These are phyloP conservation scores for Albula goreensis DNA, from an alignment of 2,113 vertebrate genomes.

Conservation along the genomic window DNA sequence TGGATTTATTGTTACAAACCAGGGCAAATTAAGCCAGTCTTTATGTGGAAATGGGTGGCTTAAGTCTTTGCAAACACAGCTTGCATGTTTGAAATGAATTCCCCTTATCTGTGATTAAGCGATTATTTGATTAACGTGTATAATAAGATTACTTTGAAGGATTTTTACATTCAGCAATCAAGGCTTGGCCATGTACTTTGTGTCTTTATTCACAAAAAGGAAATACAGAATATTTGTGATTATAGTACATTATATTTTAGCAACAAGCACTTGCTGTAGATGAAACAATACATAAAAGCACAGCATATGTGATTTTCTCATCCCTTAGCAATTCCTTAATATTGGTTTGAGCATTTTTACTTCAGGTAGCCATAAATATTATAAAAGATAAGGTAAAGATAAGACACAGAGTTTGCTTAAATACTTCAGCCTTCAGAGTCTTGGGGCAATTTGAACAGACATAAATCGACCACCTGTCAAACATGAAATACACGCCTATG, in stretches of 20 bases:
- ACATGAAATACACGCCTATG: constrained; percentile 41
- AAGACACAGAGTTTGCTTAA: constrained; percentile 41
- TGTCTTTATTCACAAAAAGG: no score
- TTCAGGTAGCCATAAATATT: constrained; percentile 61
- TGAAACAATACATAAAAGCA: no score
- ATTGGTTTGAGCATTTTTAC: constrained; percentile 3
- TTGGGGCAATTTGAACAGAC: constrained; percentile 15
- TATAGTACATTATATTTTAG: no score
- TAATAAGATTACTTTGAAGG: background rate
- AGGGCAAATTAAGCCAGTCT: background rate
- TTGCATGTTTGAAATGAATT: constrained; percentile 40
- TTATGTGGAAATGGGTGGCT: background rate
- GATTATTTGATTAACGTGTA: constrained; percentile 22
- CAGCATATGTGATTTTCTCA: background rate
- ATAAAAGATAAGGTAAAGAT: constrained; percentile 57
- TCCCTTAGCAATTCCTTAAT: background rate
- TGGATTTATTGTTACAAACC: background rate
- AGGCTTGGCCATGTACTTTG: background rate
- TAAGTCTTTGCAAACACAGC: constrained; percentile 14
- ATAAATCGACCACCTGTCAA: constrained; percentile 35
- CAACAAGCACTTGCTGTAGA: no score
- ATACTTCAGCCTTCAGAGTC: constrained; percentile 53
- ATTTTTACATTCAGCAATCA: background rate
- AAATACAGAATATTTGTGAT: no score
- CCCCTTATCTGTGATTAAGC: constrained; percentile 50